A percentile compares a stretch with the other conserved stretches of the same genome.
Conservation (phyloP, 2,888 invertebrate genomes). For the Camptogramma bilineatum region DNA sequence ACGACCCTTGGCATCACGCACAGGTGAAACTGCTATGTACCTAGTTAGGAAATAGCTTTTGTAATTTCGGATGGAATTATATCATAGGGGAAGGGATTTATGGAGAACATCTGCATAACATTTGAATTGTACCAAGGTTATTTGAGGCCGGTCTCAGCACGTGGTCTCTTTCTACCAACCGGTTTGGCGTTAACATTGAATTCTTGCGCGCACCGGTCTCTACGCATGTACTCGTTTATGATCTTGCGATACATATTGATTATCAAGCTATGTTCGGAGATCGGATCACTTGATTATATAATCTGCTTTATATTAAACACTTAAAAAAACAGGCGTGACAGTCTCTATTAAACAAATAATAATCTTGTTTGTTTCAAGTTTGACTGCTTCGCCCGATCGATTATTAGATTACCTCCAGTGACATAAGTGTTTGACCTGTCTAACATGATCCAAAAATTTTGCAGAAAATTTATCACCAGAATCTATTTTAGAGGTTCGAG, state of each 20-base stretch:
- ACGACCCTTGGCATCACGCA: slow-evolving; percentile 89
- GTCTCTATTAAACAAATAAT: too few species aligned
- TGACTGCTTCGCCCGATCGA: too few species aligned
- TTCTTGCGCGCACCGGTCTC: slow-evolving; percentile 6
- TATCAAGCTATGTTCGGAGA: not conserved
- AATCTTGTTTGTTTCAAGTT: too few species aligned
- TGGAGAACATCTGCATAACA: slow-evolving; percentile 34
- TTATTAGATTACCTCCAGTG: too few species aligned
- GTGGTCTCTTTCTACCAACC: slow-evolving; percentile 28
- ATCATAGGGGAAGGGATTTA: slow-evolving; percentile 49
- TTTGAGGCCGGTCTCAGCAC: slow-evolving; percentile 20
- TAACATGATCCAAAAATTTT: too few species aligned
- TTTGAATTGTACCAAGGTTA: slow-evolving; percentile 24
- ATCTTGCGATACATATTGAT: not conserved
- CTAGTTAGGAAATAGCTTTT: slow-evolving; percentile 75
- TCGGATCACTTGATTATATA: not conserved
- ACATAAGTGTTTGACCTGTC: too few species aligned
- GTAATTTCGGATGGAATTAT: slow-evolving; percentile 58
- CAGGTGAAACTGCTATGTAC: slow-evolving; percentile 91
- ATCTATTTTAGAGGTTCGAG: too few species aligned
- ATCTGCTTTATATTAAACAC: not conserved
- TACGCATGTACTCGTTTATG: slow-evolving; percentile 4
- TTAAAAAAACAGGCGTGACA: too few species aligned
- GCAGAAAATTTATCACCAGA: too few species aligned
- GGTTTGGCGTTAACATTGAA: slow-evolving; percentile 25